These are phyloP conservation scores for Cetoscarus ocellatus DNA, from an alignment of 2,797 vertebrate genomes.

Conservation along the genomic window DNA sequence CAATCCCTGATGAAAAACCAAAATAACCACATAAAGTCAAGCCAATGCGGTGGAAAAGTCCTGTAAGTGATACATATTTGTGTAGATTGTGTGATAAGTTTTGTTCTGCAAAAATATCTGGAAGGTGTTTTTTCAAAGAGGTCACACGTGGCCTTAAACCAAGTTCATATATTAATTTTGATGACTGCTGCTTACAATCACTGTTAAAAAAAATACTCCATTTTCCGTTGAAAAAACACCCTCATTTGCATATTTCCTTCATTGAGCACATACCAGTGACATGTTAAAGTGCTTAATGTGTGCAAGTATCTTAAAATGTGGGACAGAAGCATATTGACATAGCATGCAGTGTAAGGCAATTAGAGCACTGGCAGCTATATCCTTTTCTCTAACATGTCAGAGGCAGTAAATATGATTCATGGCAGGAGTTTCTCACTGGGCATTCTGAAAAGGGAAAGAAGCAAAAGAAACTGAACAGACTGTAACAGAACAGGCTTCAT, in stretches of 20 bases:
- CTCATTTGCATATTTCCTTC: slow-evolving; percentile 46
- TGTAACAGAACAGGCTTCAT: slow-evolving; percentile 27
- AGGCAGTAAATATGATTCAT: slow-evolving; percentile 73
- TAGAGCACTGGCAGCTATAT: slow-evolving; percentile 63
- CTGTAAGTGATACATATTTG: no score
- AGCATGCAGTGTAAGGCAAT: slow-evolving; percentile 55
- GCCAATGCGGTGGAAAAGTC: no score
- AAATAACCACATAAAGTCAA: no score
- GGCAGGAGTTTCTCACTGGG: slow-evolving; percentile 60
- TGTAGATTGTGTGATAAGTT: no score
- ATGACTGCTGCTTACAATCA: no score
- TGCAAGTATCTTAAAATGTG: slow-evolving; percentile 33
- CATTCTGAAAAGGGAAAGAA: slow-evolving; percentile 56
- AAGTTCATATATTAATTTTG: no score
- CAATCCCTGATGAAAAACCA: no score
- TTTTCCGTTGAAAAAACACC: slow-evolving; percentile 30
- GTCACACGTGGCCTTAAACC: no score
- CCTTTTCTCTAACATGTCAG: slow-evolving; percentile 63
- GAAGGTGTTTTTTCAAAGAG: no score
- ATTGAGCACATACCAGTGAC: slow-evolving; percentile 27
- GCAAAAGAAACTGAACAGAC: slow-evolving; percentile 42
- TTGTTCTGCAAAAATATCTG: no score
- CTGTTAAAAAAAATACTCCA: neutral
- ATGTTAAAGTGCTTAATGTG: slow-evolving; percentile 9
- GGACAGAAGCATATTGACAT: slow-evolving; percentile 52